phyloP scores from a whole-genome alignment of 2,797 vertebrate species.

The Protonibea diacanthus region DNA sequence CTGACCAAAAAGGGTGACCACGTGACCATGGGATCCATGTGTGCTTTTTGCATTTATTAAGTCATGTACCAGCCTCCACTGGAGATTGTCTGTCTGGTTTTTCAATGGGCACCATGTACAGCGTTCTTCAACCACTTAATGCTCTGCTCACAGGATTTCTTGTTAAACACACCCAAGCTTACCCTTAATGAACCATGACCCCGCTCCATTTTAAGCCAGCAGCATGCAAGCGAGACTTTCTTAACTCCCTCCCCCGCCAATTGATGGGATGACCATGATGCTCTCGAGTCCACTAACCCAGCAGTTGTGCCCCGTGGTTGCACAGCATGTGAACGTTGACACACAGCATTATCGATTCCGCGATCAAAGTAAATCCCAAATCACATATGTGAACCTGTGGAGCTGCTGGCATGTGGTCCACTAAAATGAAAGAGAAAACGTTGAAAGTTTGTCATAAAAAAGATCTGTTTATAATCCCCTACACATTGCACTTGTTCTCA shows the following conservation, averaged over 20 bases:
- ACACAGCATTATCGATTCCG: neutral
- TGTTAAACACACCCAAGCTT: neutral
- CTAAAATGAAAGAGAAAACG: neutral
- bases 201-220: slow-evolving; percentile 17
- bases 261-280: slow-evolving; percentile 7
- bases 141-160: slow-evolving; percentile 3
- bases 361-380: slow-evolving; percentile 19
- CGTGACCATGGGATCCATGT: neutral
- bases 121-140: neutral
- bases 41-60: neutral
- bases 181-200: slow-evolving; percentile 1
- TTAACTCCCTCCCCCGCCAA: neutral
- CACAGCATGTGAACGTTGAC: slow-evolving; percentile 17
- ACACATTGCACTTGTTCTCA: neutral
- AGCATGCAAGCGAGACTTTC: slow-evolving; percentile 24
- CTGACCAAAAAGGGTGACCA: neutral
- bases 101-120: neutral
- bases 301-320: slow-evolving; percentile 6
- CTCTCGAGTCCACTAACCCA: slow-evolving; percentile 13
- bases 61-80: neutral
- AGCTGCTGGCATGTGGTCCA: neutral
- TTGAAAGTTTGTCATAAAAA: neutral
- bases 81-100: neutral
- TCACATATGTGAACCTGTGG: neutral
- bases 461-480: too few species aligned